Conservation (phyloP, 2,113 vertebrate genomes). For the Ginglymostoma cirratum region DNA sequence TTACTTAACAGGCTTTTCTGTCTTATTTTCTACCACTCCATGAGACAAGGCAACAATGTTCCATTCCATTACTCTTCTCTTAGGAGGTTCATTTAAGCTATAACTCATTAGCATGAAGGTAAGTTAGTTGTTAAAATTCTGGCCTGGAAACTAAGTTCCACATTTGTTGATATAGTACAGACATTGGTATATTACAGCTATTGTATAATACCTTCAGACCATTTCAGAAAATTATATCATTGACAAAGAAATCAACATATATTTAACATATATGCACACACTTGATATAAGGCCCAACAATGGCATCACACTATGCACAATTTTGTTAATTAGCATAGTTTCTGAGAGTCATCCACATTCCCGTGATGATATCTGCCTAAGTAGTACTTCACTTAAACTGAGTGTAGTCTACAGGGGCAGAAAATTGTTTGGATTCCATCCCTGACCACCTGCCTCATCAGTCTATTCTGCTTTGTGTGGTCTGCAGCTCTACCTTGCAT, state of each 20-base stretch:
- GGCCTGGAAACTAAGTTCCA: background rate
- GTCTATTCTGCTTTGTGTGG: conserved; percentile 15
- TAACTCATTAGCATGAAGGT: background rate
- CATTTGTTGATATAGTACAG: background rate
- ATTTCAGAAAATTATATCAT: background rate
- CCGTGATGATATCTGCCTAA: background rate
- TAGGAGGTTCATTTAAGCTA: background rate
- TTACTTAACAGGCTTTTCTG: background rate
- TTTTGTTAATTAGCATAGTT: background rate
- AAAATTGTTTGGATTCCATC: conserved; percentile 27
- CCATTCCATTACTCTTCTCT: background rate
- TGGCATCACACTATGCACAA: too few species aligned
- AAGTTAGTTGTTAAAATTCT: background rate
- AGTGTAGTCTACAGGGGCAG: background rate
- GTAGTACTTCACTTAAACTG: background rate
- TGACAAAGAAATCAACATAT: background rate
- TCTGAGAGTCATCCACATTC: background rate
- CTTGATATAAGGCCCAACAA: background rate
- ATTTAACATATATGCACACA: background rate
- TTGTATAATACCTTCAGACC: background rate
- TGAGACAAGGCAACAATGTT: background rate
- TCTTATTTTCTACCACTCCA: background rate
- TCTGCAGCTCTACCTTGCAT: conserved; percentile 1
- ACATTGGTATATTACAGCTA: background rate
- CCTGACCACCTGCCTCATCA: conserved; percentile 11